phyloP scores from a whole-genome alignment of 64 coral and sea anemone genomes.

The Trachythela sp. region DNA sequence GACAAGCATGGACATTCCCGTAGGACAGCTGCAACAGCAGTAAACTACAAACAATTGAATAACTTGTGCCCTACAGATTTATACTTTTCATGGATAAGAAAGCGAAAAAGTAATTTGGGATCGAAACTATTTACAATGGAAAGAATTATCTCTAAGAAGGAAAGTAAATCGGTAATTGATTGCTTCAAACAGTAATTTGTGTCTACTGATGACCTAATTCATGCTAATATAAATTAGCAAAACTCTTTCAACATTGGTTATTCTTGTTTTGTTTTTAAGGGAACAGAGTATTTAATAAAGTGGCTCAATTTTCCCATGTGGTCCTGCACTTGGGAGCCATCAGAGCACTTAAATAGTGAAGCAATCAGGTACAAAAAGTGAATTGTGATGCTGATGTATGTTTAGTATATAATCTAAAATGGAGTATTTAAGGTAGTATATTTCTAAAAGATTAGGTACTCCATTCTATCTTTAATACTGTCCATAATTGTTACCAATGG shows the following conservation, averaged over 20 bases:
- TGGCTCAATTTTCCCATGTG: background rate
- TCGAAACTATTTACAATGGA: background rate
- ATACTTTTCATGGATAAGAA: background rate
- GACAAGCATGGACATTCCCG: background rate
- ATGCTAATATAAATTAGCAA: background rate
- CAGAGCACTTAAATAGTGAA: background rate
- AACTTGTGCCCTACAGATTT: background rate
- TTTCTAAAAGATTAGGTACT: too few relatives aligned
- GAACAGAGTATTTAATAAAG: slow-evolving; percentile 12
- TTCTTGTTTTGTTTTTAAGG: background rate
- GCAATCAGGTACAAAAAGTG: background rate
- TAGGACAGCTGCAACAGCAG: background rate
- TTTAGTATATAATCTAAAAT: background rate
- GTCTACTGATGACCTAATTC: background rate
- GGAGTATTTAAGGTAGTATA: background rate
- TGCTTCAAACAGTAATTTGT: background rate
- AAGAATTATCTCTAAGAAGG: background rate
- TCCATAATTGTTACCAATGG: background rate
- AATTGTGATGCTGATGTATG: background rate
- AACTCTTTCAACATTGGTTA: background rate
- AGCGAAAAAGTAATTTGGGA: background rate
- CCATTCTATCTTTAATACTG: too few relatives aligned
- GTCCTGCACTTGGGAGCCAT: slow-evolving; percentile 18
- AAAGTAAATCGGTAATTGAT: background rate
- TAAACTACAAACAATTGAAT: background rate